These are phyloP conservation scores for Andrena bucephala DNA, from an alignment of 2,888 invertebrate species.

Conservation along the genomic window DNA sequence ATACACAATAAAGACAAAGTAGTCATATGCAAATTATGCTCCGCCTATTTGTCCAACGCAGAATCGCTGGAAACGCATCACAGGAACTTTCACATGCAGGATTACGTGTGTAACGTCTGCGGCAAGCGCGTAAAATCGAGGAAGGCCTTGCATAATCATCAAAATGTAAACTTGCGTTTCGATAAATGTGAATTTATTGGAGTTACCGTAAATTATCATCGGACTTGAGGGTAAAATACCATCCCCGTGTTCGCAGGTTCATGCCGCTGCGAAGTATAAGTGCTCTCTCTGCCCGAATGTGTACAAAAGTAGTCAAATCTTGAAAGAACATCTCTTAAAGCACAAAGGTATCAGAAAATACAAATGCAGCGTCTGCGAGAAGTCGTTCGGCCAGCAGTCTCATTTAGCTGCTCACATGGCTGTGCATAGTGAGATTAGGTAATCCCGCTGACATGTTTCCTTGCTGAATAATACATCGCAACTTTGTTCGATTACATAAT, in stretches of 20 bases:
- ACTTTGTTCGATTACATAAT: not conserved
- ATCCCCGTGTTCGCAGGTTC: slow-evolving; percentile 69
- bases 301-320: slow-evolving; percentile 79
- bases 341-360: slow-evolving; percentile 80
- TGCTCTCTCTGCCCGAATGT: slow-evolving; percentile 77
- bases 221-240: not conserved
- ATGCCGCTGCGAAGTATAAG: slow-evolving; percentile 76
- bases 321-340: slow-evolving; percentile 79
- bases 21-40: slow-evolving; percentile 77
- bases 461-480: not conserved
- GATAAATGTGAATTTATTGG: not conserved
- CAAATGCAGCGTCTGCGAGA: slow-evolving; percentile 75
- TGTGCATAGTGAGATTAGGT: slow-evolving; percentile 79
- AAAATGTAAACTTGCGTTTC: slow-evolving; percentile 70
- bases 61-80: slow-evolving; percentile 74
- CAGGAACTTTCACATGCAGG: slow-evolving; percentile 74
- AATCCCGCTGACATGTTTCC: slow-evolving; percentile 2
- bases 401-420: slow-evolving; percentile 81
- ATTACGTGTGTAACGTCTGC: slow-evolving; percentile 77
- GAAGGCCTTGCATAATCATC: slow-evolving; percentile 79
- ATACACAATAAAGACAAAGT: slow-evolving; percentile 77
- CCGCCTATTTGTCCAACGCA: slow-evolving; percentile 74
- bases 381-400: slow-evolving; percentile 79
- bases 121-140: slow-evolving; percentile 74
- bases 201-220: not conserved